phyloP scores from a whole-genome alignment of 2,888 invertebrate genomes.

The Endotricha flammealis region DNA sequence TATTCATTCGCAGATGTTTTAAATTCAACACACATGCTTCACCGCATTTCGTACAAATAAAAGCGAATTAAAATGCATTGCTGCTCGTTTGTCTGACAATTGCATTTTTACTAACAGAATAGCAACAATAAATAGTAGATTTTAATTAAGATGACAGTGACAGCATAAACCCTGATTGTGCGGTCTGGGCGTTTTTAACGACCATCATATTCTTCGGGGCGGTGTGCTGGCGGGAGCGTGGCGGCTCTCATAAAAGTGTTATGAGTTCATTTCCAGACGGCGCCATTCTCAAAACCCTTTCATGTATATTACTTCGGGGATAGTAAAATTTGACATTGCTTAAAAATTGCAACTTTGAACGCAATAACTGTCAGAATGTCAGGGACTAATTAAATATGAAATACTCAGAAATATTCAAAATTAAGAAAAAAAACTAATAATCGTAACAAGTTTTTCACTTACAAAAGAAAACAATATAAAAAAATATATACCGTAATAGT shows the following conservation, averaged over 20 bases:
- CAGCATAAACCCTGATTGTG: slow-evolving; percentile 56
- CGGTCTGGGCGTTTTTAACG: slow-evolving; percentile 57
- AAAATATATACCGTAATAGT: no score
- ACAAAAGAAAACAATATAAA: no score
- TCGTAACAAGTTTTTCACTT: no score
- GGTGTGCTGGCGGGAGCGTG: slow-evolving; percentile 37
- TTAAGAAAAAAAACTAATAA: no score
- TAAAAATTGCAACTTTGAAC: slow-evolving; percentile 4
- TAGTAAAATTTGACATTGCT: slow-evolving; percentile 18
- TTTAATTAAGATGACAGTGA: slow-evolving; percentile 67
- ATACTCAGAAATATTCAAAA: no score
- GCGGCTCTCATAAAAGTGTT: slow-evolving; percentile 64
- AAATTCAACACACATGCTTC: no score
- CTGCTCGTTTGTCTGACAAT: background rate
- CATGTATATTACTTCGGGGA: slow-evolving; percentile 16
- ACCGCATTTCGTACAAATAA: no score
- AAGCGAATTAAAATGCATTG: background rate
- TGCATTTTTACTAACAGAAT: background rate
- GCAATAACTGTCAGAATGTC: background rate
- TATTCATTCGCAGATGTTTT: no score
- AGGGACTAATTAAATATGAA: no score
- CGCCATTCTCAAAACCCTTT: slow-evolving; percentile 28
- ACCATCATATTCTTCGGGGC: slow-evolving; percentile 52
- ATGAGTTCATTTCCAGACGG: slow-evolving; percentile 66
- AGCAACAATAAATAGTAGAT: slow-evolving; percentile 44